These are phyloP conservation scores for Argyresthia goedartella DNA, from an alignment of 2,888 invertebrate species.

Conservation along the genomic window DNA sequence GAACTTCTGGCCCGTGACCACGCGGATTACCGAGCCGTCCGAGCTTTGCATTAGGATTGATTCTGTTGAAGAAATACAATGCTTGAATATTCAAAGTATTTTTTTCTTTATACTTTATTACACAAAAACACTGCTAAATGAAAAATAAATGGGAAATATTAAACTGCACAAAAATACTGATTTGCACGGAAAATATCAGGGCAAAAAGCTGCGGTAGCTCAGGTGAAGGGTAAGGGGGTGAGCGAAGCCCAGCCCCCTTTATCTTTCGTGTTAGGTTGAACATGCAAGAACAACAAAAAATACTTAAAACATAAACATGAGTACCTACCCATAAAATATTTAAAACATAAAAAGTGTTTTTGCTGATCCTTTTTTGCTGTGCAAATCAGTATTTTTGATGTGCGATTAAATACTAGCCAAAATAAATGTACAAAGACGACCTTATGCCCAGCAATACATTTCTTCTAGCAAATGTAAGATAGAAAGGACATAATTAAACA, in stretches of 20 bases:
- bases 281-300: neutral
- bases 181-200: no score
- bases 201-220: no score
- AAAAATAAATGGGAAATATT: neutral
- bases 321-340: neutral
- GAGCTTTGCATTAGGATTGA: slow-evolving; percentile 45
- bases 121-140: neutral
- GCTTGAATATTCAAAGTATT: neutral
- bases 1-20: slow-evolving; percentile 41
- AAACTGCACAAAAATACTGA: neutral
- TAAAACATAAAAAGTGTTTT: no score
- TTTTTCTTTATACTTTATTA: no score
- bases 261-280: no score
- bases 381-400: no score
- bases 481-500: neutral
- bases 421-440: neutral
- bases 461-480: neutral
- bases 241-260: no score
- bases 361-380: no score
- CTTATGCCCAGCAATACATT: neutral
- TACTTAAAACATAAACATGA: neutral
- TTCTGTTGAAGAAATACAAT: slow-evolving; percentile 22
- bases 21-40: slow-evolving; percentile 37
- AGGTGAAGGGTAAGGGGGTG: no score
- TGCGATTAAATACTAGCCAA: no score